phyloP scores from a whole-genome alignment of 2,797 vertebrate genomes.

The Crocidura indochinensis region DNA sequence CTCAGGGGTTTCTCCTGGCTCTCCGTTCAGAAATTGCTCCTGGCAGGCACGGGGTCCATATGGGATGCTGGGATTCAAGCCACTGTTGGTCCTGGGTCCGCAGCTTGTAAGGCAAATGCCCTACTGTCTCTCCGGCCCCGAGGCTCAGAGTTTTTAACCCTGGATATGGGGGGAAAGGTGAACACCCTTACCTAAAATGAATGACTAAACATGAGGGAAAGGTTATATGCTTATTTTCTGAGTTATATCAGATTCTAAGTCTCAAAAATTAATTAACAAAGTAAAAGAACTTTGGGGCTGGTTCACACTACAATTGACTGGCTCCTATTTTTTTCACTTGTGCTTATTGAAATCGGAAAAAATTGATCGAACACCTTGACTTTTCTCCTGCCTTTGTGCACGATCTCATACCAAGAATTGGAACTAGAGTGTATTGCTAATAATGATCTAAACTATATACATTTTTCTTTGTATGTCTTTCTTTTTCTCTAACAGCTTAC shows the following conservation, averaged over 20 bases:
- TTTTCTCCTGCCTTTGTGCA: conserved; percentile 19
- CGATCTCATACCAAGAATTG: too few species aligned
- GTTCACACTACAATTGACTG: background rate
- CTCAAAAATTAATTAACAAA: conserved; percentile 58
- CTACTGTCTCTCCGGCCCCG: too few species aligned
- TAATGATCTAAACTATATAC: too few species aligned
- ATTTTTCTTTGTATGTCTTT: conserved; percentile 21
- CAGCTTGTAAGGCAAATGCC: background rate
- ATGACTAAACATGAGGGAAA: background rate
- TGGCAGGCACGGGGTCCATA: too few species aligned
- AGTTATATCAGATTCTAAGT: conserved; percentile 58
- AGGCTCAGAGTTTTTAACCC: background rate
- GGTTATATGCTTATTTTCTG: conserved; percentile 40
- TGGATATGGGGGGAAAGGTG: conserved; percentile 12
- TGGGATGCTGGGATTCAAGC: too few species aligned
- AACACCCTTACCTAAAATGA: conserved; percentile 34
- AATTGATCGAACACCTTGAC: conserved; percentile 31
- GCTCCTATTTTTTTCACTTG: background rate
- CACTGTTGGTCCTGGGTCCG: too few species aligned
- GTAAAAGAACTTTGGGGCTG: background rate
- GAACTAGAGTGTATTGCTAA: too few species aligned
- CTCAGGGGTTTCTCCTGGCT: too few species aligned
- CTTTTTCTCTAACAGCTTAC: conserved; percentile 91
- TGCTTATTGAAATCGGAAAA: conserved; percentile 60
- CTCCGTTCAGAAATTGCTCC: too few species aligned